Conservation (phyloP, 1,140 invertebrate species). For the Drosophila ironensis region DNA sequence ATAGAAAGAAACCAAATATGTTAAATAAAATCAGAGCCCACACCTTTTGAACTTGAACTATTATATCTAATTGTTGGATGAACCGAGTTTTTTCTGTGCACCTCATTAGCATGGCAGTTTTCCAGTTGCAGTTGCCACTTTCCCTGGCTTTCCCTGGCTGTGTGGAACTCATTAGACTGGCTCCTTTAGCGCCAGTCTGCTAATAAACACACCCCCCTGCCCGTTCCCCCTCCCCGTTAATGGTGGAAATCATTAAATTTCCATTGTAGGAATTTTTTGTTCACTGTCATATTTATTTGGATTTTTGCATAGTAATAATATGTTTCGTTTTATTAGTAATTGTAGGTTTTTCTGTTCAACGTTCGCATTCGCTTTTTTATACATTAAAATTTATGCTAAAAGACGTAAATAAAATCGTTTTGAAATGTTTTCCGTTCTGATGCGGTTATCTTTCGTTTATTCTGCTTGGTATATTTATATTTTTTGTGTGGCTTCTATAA, state of each 20-base stretch:
- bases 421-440: conserved; percentile 52
- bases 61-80: not conserved
- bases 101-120: conserved; percentile 24
- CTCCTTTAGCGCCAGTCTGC: conserved; percentile 17
- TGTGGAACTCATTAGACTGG: conserved; percentile 4
- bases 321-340: conserved; percentile 63
- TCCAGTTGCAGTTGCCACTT: conserved; percentile 1
- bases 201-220: conserved; percentile 16
- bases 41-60: no score
- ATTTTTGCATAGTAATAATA: conserved; percentile 77
- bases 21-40: not conserved
- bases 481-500: conserved; percentile 48
- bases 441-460: conserved; percentile 17
- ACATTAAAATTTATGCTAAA: conserved; percentile 76
- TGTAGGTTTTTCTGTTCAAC: conserved; percentile 46
- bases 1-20: no score
- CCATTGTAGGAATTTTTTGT: conserved; percentile 19
- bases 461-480: conserved; percentile 16
- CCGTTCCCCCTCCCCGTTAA: not conserved
- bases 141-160: conserved; percentile 9
- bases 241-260: conserved; percentile 21
- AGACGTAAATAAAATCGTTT: conserved; percentile 69
- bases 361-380: conserved; percentile 43
- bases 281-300: conserved; percentile 68
- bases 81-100: not conserved